Percentiles rank a stretch among this genome's conserved stretches.
phyloP scores from a whole-genome alignment of 2,888 invertebrate species.

The Ectobius pallidus region DNA sequence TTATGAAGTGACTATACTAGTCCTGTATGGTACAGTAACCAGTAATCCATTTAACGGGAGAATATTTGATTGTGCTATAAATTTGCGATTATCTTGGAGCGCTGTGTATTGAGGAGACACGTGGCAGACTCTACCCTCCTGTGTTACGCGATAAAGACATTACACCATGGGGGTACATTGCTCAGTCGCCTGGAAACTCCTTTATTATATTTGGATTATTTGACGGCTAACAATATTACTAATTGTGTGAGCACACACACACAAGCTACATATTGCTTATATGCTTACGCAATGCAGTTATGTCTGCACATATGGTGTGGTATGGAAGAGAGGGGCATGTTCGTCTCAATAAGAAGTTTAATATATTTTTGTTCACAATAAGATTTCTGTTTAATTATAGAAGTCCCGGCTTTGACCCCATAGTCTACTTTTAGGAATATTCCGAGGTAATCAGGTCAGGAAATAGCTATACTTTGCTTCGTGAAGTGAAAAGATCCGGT shows the following conservation, averaged over 20 bases:
- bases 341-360: too few relatives aligned
- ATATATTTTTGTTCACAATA: too few relatives aligned
- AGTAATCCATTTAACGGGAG: constrained; percentile 25
- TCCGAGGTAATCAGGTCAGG: too few relatives aligned
- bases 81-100: constrained; percentile 8
- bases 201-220: constrained; percentile 40
- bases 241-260: constrained; percentile 25
- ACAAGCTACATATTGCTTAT: not conserved
- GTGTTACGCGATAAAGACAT: constrained; percentile 41
- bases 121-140: constrained; percentile 24
- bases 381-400: too few relatives aligned
- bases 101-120: not conserved
- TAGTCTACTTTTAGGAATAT: too few relatives aligned
- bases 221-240: constrained; percentile 36
- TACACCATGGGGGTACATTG: constrained; percentile 32
- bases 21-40: too few relatives aligned
- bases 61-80: constrained; percentile 25
- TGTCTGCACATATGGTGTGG: not conserved
- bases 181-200: constrained; percentile 32
- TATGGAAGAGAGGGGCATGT: too few relatives aligned
- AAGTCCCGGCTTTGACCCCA: too few relatives aligned
- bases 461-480: too few relatives aligned
- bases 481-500: too few relatives aligned
- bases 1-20: too few relatives aligned
- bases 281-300: too few relatives aligned